Conservation (phyloP, 2,888 invertebrate genomes). For the Aquatica leii region DNA sequence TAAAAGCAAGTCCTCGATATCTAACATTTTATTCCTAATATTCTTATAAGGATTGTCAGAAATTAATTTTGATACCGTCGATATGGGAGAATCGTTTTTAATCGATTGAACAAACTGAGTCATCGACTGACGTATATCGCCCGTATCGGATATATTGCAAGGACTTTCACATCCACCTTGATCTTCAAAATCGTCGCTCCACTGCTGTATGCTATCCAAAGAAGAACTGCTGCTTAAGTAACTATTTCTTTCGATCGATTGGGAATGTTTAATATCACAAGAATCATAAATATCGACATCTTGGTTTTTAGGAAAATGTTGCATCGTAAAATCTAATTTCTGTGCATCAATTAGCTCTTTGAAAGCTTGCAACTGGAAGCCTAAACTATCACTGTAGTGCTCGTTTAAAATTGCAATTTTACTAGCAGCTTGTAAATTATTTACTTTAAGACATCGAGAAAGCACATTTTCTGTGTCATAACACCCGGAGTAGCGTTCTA, state of each 20-base stretch:
- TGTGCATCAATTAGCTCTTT: conserved; percentile 53
- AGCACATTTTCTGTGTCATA: conserved; percentile 58
- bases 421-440: conserved; percentile 59
- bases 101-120: conserved; percentile 57
- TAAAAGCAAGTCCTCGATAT: conserved; percentile 40
- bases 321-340: conserved; percentile 42
- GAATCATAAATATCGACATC: conserved; percentile 17
- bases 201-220: conserved; percentile 59
- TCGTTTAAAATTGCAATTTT: conserved; percentile 58
- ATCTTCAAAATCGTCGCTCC: conserved; percentile 59
- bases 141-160: conserved; percentile 53
- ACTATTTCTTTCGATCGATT: conserved; percentile 36
- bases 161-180: conserved; percentile 60
- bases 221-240: conserved; percentile 58
- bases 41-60: conserved; percentile 32
- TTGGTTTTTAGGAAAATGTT: conserved; percentile 25
- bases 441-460: conserved; percentile 54
- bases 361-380: conserved; percentile 57
- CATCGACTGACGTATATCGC: conserved; percentile 56
- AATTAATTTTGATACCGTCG: conserved; percentile 53
- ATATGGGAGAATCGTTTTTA: conserved; percentile 52
- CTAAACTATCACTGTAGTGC: conserved; percentile 59
- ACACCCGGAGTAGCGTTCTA: conserved; percentile 57
- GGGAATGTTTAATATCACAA: conserved; percentile 36
- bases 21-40: conserved; percentile 29